A percentile compares a stretch with the other conserved stretches of the same genome.
phyloP scores from a whole-genome alignment of 2,888 invertebrate genomes.

The Caradrina kadenii region DNA sequence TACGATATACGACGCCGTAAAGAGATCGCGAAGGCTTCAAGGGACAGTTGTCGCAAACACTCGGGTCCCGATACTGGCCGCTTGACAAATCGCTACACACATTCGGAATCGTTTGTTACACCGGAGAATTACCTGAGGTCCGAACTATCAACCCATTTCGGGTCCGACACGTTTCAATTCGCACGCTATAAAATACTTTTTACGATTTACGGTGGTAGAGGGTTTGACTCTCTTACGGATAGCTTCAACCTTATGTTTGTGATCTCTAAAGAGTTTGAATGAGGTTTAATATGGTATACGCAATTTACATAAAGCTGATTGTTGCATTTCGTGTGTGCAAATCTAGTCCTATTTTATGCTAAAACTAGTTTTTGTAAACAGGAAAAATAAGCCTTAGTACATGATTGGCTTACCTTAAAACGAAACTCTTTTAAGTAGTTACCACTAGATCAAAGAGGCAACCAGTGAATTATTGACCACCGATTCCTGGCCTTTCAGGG shows the following conservation, averaged over 20 bases:
- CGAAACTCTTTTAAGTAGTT: slow-evolving; percentile 9
- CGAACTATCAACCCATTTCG: slow-evolving; percentile 55
- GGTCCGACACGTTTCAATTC: slow-evolving; percentile 56
- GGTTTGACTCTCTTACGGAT: slow-evolving; percentile 15
- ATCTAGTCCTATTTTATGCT: slow-evolving; percentile 22
- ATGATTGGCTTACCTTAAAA: slow-evolving; percentile 32
- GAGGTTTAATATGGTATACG: slow-evolving; percentile 6
- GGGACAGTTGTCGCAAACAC: slow-evolving; percentile 53
- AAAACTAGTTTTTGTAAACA: slow-evolving; percentile 7
- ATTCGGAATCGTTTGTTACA: slow-evolving; percentile 59
- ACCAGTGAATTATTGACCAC: slow-evolving; percentile 7
- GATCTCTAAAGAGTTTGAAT: slow-evolving; percentile 15
- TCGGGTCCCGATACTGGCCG: slow-evolving; percentile 47
- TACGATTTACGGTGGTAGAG: slow-evolving; percentile 34
- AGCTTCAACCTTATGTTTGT: slow-evolving; percentile 13
- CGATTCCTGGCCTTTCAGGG: slow-evolving; percentile 9
- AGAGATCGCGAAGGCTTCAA: slow-evolving; percentile 60
- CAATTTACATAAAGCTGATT: slow-evolving; percentile 11
- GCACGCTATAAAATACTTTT: slow-evolving; percentile 54
- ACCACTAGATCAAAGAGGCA: slow-evolving; percentile 32
- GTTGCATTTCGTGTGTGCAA: neutral
- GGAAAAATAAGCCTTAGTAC: slow-evolving; percentile 22
- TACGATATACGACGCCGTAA: slow-evolving; percentile 74
- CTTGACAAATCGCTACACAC: slow-evolving; percentile 65
- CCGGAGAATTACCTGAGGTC: slow-evolving; percentile 56